A percentile compares a stretch with the other conserved stretches of the same genome.
phyloP scores from a whole-genome alignment of 2,888 invertebrate species.

The Pyralis farinalis region DNA sequence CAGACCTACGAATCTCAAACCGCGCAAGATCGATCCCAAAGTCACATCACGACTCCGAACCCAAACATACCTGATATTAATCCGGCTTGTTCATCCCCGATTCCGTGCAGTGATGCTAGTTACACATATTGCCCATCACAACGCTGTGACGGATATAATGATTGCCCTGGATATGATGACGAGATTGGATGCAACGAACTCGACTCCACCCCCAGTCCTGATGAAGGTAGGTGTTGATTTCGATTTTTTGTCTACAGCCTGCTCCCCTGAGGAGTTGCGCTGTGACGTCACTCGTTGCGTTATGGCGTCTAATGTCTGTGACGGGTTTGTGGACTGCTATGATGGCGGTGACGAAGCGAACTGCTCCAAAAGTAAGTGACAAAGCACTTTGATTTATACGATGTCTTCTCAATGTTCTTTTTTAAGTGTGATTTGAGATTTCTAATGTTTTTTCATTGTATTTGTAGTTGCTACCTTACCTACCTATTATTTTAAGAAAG shows the following conservation, averaged over 20 bases:
- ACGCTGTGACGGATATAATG: slow-evolving; percentile 23
- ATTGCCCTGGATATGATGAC: slow-evolving; percentile 36
- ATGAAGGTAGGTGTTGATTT: slow-evolving; percentile 1
- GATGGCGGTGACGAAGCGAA: slow-evolving; percentile 41
- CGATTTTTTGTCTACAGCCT: slow-evolving; percentile 38
- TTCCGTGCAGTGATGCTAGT: slow-evolving; percentile 22
- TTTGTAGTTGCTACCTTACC: too few relatives aligned
- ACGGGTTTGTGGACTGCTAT: slow-evolving; percentile 80
- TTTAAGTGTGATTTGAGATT: too few relatives aligned
- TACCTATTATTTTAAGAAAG: too few relatives aligned
- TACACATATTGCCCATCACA: slow-evolving; percentile 24
- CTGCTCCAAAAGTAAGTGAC: slow-evolving; percentile 25
- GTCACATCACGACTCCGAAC: neutral
- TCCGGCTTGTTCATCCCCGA: slow-evolving; percentile 7
- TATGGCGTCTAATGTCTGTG: slow-evolving; percentile 75
- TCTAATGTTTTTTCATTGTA: too few relatives aligned
- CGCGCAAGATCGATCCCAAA: neutral
- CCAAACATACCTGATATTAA: neutral
- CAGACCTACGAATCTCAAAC: neutral
- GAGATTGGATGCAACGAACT: slow-evolving; percentile 20
- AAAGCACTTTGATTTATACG: too few relatives aligned
- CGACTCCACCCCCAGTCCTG: neutral
- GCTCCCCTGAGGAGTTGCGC: slow-evolving; percentile 46
- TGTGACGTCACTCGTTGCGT: slow-evolving; percentile 84
- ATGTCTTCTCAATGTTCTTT: too few relatives aligned